Evolutionary conservation across 2,113 vertebrate genomes (phyloP), one percentile per base, ranked within the genome.

Genomic region (Phyllopteryx taeniolatus): DNA sequence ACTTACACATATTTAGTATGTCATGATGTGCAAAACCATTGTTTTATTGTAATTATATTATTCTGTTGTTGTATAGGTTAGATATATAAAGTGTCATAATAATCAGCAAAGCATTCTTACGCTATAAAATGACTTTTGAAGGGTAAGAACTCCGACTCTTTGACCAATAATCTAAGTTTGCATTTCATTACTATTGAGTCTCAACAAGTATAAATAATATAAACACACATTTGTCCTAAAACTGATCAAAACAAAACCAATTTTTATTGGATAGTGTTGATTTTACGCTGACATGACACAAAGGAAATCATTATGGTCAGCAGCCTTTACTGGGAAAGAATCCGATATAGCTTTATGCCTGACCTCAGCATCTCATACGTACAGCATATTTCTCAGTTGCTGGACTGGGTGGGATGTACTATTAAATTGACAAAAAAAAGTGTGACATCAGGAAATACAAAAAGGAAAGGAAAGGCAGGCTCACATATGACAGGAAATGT

Each of bases 401-500:
- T 10, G 15, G 39, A 44, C 63, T 22, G 20, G 27, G 61, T 31
- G 46, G 61, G 54, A 54, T 35, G 49, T 62, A 53, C 71, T 64
- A 67, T 66, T 59, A 76, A 81, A 68, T 10, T 10, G 75, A 70
- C 46, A 35, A 56, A 59, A 57, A 1, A n/a, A 67, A 67, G 27
- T 22, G 17, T 69, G 33, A 61, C 69, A 68, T 75, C 33, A 56
- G 51, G 54, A 54, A 56, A 72, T 62, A 63, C 75, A 75, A 65
- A 77, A 44, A 49, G 67, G 66, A 65, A 39, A 22, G 62, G 69
- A 68, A 42, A 49, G 39, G 46, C 17, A 7, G n/a, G 51, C 77
- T 84, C 75, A 74, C 77, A 80, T 77, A 85, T 78, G 73, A 82
- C 44, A 72, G 75, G 49, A 83, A 86, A 82, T 79, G 76, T 79